A percentile compares a stretch with the other conserved stretches of the same genome.
Conservation (phyloP, 1,140 invertebrate genomes). For the Scaptomyza hsui region DNA sequence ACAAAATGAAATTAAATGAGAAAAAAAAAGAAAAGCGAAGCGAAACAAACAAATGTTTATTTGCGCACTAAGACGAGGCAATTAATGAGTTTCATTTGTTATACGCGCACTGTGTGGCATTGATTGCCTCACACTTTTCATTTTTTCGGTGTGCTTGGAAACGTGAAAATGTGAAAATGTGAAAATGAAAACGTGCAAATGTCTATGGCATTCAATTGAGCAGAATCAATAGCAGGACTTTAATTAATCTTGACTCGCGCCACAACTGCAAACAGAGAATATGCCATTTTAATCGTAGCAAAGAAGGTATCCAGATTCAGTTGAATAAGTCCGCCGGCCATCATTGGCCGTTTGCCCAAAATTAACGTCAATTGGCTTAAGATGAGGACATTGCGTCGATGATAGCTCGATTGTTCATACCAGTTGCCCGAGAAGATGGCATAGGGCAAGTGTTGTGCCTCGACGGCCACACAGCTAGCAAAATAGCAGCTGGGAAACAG, state of each 20-base stretch:
- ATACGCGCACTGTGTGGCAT: slow-evolving; percentile 25
- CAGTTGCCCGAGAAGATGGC: slow-evolving; percentile 70
- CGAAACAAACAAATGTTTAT: slow-evolving; percentile 62
- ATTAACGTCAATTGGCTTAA: slow-evolving; percentile 56
- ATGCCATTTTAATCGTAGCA: slow-evolving; percentile 69
- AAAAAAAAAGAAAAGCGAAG: slow-evolving; percentile 25
- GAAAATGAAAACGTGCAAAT: slow-evolving; percentile 22
- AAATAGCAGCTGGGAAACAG: slow-evolving; percentile 73
- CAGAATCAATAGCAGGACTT: slow-evolving; percentile 44
- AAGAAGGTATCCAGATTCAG: slow-evolving; percentile 66
- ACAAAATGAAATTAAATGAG: slow-evolving; percentile 28
- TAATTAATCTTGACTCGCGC: slow-evolving; percentile 19
- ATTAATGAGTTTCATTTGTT: slow-evolving; percentile 72
- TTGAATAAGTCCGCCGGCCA: slow-evolving; percentile 57
- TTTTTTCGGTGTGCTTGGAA: slow-evolving; percentile 23
- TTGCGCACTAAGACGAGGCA: slow-evolving; percentile 70
- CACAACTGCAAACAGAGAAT: slow-evolving; percentile 67
- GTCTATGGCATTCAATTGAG: slow-evolving; percentile 16
- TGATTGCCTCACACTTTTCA: slow-evolving; percentile 56
- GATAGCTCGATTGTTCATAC: slow-evolving; percentile 33
- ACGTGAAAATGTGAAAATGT: slow-evolving; percentile 21
- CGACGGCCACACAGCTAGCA: slow-evolving; percentile 56
- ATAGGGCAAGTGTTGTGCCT: slow-evolving; percentile 48
- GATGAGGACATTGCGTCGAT: slow-evolving; percentile 40
- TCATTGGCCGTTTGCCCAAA: slow-evolving; percentile 20